Evolutionary conservation across 2,113 vertebrate species (phyloP), one percentile per base, ranked within the genome.

Genomic region (Amblyornis subalaris): DNA sequence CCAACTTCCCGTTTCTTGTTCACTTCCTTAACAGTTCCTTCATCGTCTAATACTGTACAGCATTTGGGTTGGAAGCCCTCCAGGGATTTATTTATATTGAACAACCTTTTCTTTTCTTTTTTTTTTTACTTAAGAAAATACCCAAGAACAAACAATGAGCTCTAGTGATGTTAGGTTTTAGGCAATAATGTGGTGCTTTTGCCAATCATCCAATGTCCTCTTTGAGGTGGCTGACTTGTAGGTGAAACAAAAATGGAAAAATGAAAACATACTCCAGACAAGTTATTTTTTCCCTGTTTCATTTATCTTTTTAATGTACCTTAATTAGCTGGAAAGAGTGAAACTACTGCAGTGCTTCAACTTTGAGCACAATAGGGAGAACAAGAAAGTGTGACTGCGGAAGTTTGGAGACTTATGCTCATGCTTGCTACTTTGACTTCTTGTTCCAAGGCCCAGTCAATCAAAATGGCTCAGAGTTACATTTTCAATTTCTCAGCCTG

Each of bases 171-270:
- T 40, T 72, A 61, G 40, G 7, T 42, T 90, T 90, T 64, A 89
- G 33, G 80, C 71, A 74, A 50, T 76, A 73, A 44, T 21, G 20
- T 48, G 66, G 17, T 25, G 38, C 42, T 82, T 79, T 85, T 76
- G 55, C 73, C 78, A 70, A 2, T 33, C 15, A 9, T 53, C 9
- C 11, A 8, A 25, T 74, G 47, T 60, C 64, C 20, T 31, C 12
- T 44, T 79, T 66, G 65, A 85, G 54, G 74, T 85, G 51, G 23
- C 38, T 91, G 58, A 76, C 24, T 76, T 85, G 47, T 40, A 66
- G 78, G 55, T 94, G 78, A 91, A 82, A 91, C 79, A 62, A 76
- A 95, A 92, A 88, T 93, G 72, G 60, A 60, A 90, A 94, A 90
- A 81, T 36, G 22, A 61, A 78, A 87, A 88, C 21, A 23, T 81